A percentile compares a stretch with the other conserved stretches of the same genome.
Conservation (phyloP, 37 sponge, comb jelly and placozoan species). For the Crambe crambe region DNA sequence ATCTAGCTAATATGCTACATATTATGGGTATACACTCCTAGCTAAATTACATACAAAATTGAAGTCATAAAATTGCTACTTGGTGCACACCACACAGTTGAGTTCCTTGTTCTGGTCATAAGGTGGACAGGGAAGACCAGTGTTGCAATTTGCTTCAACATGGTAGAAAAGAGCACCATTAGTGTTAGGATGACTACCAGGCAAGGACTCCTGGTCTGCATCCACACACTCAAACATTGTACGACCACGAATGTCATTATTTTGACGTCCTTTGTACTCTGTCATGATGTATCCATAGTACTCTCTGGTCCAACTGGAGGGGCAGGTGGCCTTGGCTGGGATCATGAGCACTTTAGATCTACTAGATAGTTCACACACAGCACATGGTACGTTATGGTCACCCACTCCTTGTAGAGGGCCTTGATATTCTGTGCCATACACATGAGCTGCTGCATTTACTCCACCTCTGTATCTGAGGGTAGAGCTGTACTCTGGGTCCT, state of each 20-base stretch:
- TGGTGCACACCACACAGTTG: conserved; percentile 45
- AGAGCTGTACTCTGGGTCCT: conserved; percentile 21
- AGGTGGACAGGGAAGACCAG: conserved; percentile 36
- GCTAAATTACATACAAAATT: no score
- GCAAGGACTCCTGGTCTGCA: background rate
- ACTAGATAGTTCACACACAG: conserved; percentile 27
- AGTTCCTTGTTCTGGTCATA: conserved; percentile 30
- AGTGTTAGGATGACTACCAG: background rate
- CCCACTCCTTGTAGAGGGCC: background rate
- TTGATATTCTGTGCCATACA: conserved; percentile 45
- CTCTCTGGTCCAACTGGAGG: conserved; percentile 35
- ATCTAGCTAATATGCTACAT: no score
- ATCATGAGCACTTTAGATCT: conserved; percentile 24
- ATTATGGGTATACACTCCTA: no score
- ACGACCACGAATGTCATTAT: background rate
- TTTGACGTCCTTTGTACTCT: no score
- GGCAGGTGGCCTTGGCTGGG: conserved; percentile 39
- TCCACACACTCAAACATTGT: conserved; percentile 16
- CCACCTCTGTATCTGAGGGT: background rate
- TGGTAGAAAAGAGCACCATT: conserved; percentile 30
- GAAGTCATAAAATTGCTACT: no score
- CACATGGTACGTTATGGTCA: conserved; percentile 45
- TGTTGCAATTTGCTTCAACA: conserved; percentile 20
- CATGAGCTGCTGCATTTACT: background rate
- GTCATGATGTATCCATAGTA: conserved; percentile 48